phyloP scores from a whole-genome alignment of 2,797 vertebrate species.

The Enteromius treurensis region DNA sequence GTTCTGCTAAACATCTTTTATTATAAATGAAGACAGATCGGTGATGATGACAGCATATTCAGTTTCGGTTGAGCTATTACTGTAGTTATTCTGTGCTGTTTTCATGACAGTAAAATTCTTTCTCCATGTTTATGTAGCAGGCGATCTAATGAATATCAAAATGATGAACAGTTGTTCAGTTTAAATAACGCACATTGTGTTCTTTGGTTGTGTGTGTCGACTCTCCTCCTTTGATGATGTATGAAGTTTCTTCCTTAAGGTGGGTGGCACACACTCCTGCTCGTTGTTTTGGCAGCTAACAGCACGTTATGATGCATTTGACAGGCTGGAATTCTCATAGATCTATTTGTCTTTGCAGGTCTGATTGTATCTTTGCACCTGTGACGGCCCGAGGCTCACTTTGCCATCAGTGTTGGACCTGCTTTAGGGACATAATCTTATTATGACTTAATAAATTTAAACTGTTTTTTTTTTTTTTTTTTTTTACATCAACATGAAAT shows the following conservation, averaged over 20 bases:
- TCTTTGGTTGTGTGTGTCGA: background rate
- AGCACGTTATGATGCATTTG: background rate
- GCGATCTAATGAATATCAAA: background rate
- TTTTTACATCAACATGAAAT: constrained; percentile 1
- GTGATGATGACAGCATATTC: background rate
- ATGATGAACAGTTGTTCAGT: background rate
- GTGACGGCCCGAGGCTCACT: background rate
- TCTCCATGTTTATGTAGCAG: background rate
- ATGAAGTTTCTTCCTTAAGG: background rate
- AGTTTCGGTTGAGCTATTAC: background rate
- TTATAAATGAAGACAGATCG: background rate
- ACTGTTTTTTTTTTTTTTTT: background rate
- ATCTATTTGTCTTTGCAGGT: constrained; percentile 18
- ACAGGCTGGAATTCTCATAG: constrained; percentile 20
- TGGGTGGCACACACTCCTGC: constrained; percentile 6
- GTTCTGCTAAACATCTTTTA: background rate
- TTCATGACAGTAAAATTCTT: background rate
- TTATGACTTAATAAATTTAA: constrained; percentile 17
- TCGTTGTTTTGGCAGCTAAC: constrained; percentile 1
- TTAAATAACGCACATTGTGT: background rate
- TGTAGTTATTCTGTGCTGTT: background rate
- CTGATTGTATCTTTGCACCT: constrained; percentile 45
- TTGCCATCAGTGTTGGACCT: constrained; percentile 9
- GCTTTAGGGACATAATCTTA: constrained; percentile 1
- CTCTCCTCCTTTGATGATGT: background rate